These are phyloP conservation scores for Oncorhynchus kisutch DNA, from an alignment of 2,113 vertebrate species.

Conservation along the genomic window DNA sequence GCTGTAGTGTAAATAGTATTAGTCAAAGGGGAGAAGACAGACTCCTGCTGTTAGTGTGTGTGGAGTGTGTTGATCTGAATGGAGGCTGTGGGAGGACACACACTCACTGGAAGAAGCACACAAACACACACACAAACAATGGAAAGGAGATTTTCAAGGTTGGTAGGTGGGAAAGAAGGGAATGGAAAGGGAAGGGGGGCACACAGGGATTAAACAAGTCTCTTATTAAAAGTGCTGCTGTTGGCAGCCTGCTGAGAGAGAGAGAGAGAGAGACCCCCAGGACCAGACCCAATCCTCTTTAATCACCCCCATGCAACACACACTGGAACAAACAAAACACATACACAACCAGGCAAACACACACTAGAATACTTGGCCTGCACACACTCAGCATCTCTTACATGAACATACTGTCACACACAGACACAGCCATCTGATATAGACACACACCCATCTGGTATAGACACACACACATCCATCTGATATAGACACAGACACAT, in stretches of 20 bases:
- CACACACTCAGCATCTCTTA: neutral
- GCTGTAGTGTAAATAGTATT: conserved; percentile 29
- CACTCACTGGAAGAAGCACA: conserved; percentile 11
- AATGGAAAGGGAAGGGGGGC: conserved; percentile 8
- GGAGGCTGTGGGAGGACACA: conserved; percentile 20
- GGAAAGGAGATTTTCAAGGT: conserved; percentile 36
- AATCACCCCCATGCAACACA: conserved; percentile 44
- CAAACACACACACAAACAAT: neutral
- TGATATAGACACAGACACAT: no score
- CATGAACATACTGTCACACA: neutral
- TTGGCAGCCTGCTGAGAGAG: conserved; percentile 55
- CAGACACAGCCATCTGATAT: no score
- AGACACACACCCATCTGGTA: no score
- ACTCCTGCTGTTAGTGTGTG: conserved; percentile 24
- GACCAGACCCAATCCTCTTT: conserved; percentile 54
- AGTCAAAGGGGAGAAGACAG: conserved; percentile 35
- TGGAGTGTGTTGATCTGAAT: conserved; percentile 37
- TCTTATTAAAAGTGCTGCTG: conserved; percentile 43
- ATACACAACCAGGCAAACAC: neutral
- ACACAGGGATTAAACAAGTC: conserved; percentile 48
- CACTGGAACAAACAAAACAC: conserved; percentile 1
- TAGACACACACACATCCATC: neutral
- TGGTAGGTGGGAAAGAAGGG: conserved; percentile 28
- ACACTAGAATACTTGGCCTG: neutral
- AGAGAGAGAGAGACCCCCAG: conserved; percentile 36